Conservation (phyloP, 2,888 invertebrate genomes). For the Nasonia oneida region DNA sequence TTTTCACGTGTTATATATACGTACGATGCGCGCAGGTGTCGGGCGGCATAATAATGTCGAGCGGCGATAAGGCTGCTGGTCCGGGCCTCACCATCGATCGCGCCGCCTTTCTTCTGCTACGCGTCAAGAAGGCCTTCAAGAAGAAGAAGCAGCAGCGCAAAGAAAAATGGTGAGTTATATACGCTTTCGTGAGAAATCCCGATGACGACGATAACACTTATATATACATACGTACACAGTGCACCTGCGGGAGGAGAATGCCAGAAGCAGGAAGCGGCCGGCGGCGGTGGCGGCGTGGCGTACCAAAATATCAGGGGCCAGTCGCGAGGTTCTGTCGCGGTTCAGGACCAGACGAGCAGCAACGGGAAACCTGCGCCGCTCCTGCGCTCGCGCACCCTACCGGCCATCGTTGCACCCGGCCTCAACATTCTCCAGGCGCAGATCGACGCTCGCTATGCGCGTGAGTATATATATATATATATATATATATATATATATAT, state of each 20-base stretch:
- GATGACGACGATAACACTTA: neutral
- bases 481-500: no score
- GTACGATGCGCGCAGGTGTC: constrained; percentile 66
- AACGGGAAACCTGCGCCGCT: constrained; percentile 84
- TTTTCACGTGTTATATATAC: neutral
- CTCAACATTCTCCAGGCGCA: constrained; percentile 91
- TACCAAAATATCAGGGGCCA: constrained; percentile 69
- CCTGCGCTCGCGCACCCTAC: constrained; percentile 90
- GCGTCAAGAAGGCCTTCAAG: constrained; percentile 94
- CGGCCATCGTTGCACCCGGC: constrained; percentile 93
- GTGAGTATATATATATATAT: constrained; percentile 26
- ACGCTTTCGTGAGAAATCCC: neutral
- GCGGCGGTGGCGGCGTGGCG: neutral
- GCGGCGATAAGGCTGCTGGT: constrained; percentile 80
- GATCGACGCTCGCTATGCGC: constrained; percentile 83
- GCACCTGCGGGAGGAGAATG: constrained; percentile 70
- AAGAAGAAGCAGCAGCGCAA: constrained; percentile 93
- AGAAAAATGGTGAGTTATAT: constrained; percentile 86
- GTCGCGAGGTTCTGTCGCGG: constrained; percentile 67
- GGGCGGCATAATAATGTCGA: constrained; percentile 76
- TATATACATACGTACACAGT: constrained; percentile 66
- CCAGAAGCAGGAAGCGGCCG: constrained; percentile 68
- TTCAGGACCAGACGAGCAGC: constrained; percentile 30
- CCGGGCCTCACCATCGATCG: constrained; percentile 91
- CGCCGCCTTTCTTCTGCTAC: constrained; percentile 91